phyloP scores from a whole-genome alignment of 2,888 invertebrate species.

The Agrilus biguttatus region DNA sequence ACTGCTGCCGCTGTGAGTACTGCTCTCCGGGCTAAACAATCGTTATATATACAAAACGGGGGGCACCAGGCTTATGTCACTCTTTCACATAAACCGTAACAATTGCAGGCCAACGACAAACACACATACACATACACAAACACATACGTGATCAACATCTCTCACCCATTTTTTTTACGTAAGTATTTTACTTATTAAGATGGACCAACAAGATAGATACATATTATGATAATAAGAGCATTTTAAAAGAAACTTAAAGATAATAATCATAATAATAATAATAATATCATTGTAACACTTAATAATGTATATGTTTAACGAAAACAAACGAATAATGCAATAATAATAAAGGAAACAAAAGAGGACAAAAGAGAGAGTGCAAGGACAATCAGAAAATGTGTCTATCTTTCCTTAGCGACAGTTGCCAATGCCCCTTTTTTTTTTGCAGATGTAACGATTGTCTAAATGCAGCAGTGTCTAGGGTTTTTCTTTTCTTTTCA shows the following conservation, averaged over 20 bases:
- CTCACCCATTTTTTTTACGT: not conserved
- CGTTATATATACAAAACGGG: slow-evolving; percentile 32
- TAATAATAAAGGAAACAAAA: slow-evolving; percentile 17
- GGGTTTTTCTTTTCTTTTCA: too few species aligned
- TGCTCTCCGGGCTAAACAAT: slow-evolving; percentile 36
- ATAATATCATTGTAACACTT: slow-evolving; percentile 2
- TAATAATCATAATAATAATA: too few species aligned
- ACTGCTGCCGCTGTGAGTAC: slow-evolving; percentile 25
- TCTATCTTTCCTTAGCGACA: slow-evolving; percentile 30
- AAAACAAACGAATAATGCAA: slow-evolving; percentile 11
- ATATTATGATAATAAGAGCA: slow-evolving; percentile 6
- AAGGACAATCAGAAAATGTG: slow-evolving; percentile 52
- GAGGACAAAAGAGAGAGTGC: slow-evolving; percentile 15
- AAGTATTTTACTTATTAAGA: slow-evolving; percentile 9
- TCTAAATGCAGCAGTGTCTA: slow-evolving; percentile 33
- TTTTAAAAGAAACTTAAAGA: slow-evolving; percentile 6
- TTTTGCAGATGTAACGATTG: slow-evolving; percentile 30
- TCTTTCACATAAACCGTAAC: too few species aligned
- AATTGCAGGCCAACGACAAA: slow-evolving; percentile 6
- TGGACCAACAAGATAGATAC: slow-evolving; percentile 9
- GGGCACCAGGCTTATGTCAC: slow-evolving; percentile 5
- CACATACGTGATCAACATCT: slow-evolving; percentile 5
- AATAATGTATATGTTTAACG: too few species aligned
- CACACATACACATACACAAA: slow-evolving; percentile 15
- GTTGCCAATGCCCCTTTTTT: slow-evolving; percentile 22